Percentiles rank a stretch among this genome's conserved stretches.
These are phyloP conservation scores for Cyclura pinguis DNA, from an alignment of 2,797 vertebrate species.

Conservation along the genomic window DNA sequence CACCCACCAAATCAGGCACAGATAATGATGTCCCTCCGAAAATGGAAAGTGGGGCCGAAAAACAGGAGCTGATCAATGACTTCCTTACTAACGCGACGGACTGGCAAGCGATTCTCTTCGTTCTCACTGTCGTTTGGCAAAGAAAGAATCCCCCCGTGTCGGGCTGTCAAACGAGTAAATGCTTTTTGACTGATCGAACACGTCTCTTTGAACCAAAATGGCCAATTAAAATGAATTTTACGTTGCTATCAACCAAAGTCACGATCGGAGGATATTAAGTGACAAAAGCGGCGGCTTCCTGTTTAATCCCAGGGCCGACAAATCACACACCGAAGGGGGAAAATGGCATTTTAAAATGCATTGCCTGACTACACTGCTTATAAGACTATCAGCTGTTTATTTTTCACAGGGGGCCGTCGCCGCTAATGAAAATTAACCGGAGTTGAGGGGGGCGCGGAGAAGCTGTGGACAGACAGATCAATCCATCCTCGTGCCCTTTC, in stretches of 20 bases:
- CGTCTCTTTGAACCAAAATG: background rate
- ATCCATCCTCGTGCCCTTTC: background rate
- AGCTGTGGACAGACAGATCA: background rate
- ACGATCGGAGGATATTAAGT: background rate
- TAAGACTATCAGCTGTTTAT: background rate
- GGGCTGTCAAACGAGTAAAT: background rate
- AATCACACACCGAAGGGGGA: background rate
- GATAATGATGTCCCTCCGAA: background rate
- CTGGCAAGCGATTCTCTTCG: background rate
- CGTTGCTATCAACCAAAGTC: background rate
- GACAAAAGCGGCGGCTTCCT: background rate
- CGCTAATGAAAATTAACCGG: background rate
- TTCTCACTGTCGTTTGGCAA: background rate
- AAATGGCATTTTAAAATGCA: background rate
- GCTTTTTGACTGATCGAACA: background rate
- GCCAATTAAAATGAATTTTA: slow-evolving; percentile 1
- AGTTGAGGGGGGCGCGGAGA: background rate
- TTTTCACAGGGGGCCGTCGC: background rate
- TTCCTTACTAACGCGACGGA: background rate
- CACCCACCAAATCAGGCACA: background rate
- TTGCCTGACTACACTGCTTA: background rate
- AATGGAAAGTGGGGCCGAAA: background rate
- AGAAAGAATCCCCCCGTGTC: background rate
- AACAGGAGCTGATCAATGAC: too few relatives aligned
- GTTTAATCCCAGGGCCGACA: background rate